Evolutionary conservation across 1,140 invertebrate genomes (phyloP), one percentile per base, ranked within the genome.

Genomic region (Drosophila nannoptera): DNA sequence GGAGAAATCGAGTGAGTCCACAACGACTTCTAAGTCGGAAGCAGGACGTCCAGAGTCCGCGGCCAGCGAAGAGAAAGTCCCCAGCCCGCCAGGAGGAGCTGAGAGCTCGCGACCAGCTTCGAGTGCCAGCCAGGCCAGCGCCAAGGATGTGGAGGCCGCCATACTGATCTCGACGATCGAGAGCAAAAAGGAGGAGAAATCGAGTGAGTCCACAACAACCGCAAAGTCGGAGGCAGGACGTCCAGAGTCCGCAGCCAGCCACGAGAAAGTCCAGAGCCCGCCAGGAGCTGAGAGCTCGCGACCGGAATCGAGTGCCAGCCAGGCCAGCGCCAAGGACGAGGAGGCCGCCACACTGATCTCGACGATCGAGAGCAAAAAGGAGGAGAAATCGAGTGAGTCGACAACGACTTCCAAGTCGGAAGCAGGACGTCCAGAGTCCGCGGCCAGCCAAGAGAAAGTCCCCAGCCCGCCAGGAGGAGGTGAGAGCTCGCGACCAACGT

Each of bases 141-240:
- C 40, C 42, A 78, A 77, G 32, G 71, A 69, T 35, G 78, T 69
- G 7, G 75, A 82, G 36, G 70, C 59, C 4, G 33, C 61, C 0
- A 48, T 74, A 14, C 33, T 54, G 11, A 32, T 67, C 0, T 72
- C 77, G 0, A 77, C 69, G 16, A 36, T 62, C 3, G 76, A 76
- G 46, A 75, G 58, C 58, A 87, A 77, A 38, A 75, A 67, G 29
- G 76, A 86, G n/a, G 86, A 80, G 5, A 80, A 75, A 67, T 70
- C 81, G 31, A 83, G 58, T 2, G 55, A 78, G 16, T 62, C 70
- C n/a, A n/a, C n/a, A n/a, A n/a, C n/a, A n/a, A n/a, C n/a, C n/a
- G n/a, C n/a, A n/a, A n/a, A 31, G 42, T 0, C 7, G 12, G 76
- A 73, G 9, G 5, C 45, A 4, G 73, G 73, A 14, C 69, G 70